Conservation (phyloP, 2,797 vertebrate species). For the Hapalemur alaotrensis region DNA sequence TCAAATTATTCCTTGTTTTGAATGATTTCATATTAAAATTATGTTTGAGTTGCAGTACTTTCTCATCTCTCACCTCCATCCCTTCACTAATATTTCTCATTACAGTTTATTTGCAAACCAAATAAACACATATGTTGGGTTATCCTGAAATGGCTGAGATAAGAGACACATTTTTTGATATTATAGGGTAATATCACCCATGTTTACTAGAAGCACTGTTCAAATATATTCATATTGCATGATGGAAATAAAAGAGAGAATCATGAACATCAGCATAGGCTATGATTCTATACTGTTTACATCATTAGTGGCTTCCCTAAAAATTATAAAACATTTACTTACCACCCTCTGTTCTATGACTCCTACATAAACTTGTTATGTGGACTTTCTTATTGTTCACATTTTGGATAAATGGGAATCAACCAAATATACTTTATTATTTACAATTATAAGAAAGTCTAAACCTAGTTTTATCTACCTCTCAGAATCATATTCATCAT, state of each 20-base stretch:
- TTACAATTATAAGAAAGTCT: neutral
- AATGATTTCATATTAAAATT: slow-evolving; percentile 39
- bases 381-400: neutral
- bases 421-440: neutral
- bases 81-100: slow-evolving; percentile 8
- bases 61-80: neutral
- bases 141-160: neutral
- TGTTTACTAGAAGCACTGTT: slow-evolving; percentile 37
- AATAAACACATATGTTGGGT: neutral
- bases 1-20: slow-evolving; percentile 27
- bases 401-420: slow-evolving; percentile 34
- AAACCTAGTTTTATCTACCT: neutral
- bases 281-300: neutral
- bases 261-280: neutral
- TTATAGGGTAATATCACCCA: neutral
- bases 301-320: neutral
- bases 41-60: neutral
- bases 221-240: neutral
- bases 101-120: slow-evolving; percentile 23
- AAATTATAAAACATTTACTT: neutral
- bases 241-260: neutral
- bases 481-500: neutral
- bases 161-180: neutral
- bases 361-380: neutral
- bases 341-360: neutral